Evolutionary conservation across 1,140 invertebrate species (phyloP), one percentile per base, ranked within the genome.

Genomic region (Pseudoatta argentina): DNA sequence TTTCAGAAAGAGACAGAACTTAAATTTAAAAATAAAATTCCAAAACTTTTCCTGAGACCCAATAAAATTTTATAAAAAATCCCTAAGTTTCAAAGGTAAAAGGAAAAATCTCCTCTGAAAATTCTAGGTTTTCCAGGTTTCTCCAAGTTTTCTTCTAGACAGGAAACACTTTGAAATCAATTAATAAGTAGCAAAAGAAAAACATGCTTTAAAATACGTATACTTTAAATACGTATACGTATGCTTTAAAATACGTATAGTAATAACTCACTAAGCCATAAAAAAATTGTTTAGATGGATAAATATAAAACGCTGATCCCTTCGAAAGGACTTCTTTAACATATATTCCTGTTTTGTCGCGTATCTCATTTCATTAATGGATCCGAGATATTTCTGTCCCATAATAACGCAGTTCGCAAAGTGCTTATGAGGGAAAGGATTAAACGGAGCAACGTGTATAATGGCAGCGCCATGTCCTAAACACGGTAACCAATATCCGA

Each of bases 401-500:
- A 7, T 72, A 83, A 81, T 73, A 72, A 48, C 39, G 39, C 53
- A 55, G 51, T 71, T 81, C 51, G 55, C 67, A 75, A 71, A 81
- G 69, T 73, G 79, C 18, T 39, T 16, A 14, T 55, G 69, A 83
- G 69, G 79, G 75, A 83, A 75, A 83, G 79, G 79, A 73, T 83
- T 83, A 83, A 83, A 73, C 27, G 55, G 55, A 82, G 79, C 79
- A 71, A 30, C 69, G 61, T 59, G 67, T 48, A 79, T 69, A 82
- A 82, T 59, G 39, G 63, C 57, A 61, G 8, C 69, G 78, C 24
- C 55, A 55, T 18, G 39, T 73, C 55, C 79, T 61, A 63, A 69
- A 83, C 79, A 83, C 53, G n/a, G 83, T 27, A 76, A 88, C 82
- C 67, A 59, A 73, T 88, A 81, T 87, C 85, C 76, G 57, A 67